phyloP scores from a whole-genome alignment of 2,888 invertebrate species.

The Stratiomys singularior region DNA sequence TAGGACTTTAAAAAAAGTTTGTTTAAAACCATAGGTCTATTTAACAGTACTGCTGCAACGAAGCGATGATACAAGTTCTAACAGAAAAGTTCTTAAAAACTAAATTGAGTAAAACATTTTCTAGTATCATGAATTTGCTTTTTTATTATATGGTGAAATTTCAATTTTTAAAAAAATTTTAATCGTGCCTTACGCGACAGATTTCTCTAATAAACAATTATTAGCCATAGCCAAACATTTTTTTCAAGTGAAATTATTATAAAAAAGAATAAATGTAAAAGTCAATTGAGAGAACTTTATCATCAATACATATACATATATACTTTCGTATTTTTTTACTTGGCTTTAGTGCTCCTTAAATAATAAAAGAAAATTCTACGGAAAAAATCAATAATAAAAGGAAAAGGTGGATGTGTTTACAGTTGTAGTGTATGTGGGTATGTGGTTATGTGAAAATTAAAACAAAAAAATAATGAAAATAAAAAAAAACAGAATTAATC shows the following conservation, averaged over 20 bases:
- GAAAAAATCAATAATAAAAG: conserved; percentile 22
- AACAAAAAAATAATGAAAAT: conserved; percentile 25
- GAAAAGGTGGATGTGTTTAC: conserved; percentile 20
- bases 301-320: conserved; percentile 37
- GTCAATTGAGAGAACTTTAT: conserved; percentile 37
- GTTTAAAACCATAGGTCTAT: no score
- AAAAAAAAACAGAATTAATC: conserved; percentile 23
- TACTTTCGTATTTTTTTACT: conserved; percentile 25
- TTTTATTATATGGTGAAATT: conserved; percentile 38
- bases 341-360: conserved; percentile 32
- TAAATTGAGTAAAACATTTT: neutral
- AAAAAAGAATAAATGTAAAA: conserved; percentile 37
- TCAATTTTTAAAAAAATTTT: conserved; percentile 33
- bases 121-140: conserved; percentile 33
- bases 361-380: conserved; percentile 18
- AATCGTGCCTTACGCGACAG: conserved; percentile 32
- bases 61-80: no score
- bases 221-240: conserved; percentile 43
- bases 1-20: no score
- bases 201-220: conserved; percentile 37
- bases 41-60: no score
- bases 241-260: conserved; percentile 28
- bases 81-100: no score
- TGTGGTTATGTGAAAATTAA: conserved; percentile 13
- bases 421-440: neutral